These are phyloP conservation scores for Perognathus longimembris DNA, from an alignment of 2,113 vertebrate species.

Conservation along the genomic window DNA sequence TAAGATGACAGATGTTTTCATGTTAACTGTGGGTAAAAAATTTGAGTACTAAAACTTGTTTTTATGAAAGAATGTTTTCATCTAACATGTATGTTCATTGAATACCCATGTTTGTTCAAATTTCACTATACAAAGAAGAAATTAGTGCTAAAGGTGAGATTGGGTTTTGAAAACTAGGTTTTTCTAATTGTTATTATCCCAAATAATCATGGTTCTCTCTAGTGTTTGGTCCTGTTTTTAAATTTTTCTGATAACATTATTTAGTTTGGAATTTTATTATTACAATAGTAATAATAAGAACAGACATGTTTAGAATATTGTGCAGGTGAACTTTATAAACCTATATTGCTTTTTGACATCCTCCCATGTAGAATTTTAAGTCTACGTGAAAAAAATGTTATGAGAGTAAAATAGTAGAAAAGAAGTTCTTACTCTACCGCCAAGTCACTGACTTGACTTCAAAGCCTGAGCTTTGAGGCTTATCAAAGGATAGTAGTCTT, in stretches of 20 bases:
- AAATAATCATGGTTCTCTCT: neutral
- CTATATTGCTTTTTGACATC: neutral
- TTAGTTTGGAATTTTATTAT: slow-evolving; percentile 21
- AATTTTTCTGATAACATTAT: neutral
- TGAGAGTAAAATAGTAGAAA: neutral
- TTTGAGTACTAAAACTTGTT: neutral
- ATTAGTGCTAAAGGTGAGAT: neutral
- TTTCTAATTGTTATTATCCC: neutral
- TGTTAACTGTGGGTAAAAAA: neutral
- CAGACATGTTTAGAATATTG: neutral
- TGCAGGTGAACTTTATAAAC: too few species aligned
- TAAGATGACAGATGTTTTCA: neutral
- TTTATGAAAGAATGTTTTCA: neutral
- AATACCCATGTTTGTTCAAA: neutral
- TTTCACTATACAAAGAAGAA: neutral
- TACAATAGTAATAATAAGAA: neutral
- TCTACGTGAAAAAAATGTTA: slow-evolving; percentile 1
- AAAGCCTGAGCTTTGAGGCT: slow-evolving; percentile 64
- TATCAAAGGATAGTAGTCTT: slow-evolving; percentile 61
- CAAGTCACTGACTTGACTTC: slow-evolving; percentile 56
- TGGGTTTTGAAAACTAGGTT: neutral
- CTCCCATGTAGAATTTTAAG: slow-evolving; percentile 2
- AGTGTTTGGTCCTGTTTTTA: neutral
- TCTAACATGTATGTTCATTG: neutral
- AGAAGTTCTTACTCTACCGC: neutral